These are phyloP conservation scores for Penaeus vannamei DNA, from an alignment of 1,140 invertebrate genomes.

Conservation along the genomic window DNA sequence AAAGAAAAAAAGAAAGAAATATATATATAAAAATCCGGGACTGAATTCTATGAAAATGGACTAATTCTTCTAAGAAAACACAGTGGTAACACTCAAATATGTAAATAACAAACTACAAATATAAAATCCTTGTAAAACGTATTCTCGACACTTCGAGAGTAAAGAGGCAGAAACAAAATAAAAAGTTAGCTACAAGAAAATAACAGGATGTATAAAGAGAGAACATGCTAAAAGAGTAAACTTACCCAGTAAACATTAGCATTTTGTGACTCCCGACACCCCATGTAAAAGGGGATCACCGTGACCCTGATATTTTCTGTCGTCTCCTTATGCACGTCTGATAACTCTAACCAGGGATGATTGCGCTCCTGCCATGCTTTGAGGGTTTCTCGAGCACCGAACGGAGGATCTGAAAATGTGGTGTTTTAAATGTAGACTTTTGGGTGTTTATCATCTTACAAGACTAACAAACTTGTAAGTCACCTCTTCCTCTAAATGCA, in stretches of 20 bases:
- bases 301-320: conserved; percentile 96
- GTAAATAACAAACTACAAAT: too few species aligned
- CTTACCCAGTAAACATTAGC: conserved; percentile 93
- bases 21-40: too few species aligned
- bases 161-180: too few species aligned
- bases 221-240: not conserved
- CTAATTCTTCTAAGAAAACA: too few species aligned
- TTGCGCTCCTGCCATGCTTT: conserved; percentile 97
- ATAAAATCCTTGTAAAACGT: too few species aligned
- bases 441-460: not conserved
- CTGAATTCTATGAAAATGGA: too few species aligned
- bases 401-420: conserved; percentile 82
- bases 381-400: conserved; percentile 89
- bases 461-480: not conserved
- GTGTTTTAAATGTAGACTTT: conserved; percentile 30
- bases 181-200: too few species aligned
- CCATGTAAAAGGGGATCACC: conserved; percentile 98
- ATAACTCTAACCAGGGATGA: conserved; percentile 95
- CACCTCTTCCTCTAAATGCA: not conserved
- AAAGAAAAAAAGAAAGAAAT: too few species aligned
- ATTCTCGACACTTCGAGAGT: too few species aligned
- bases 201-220: too few species aligned
- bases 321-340: conserved; percentile 98
- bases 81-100: too few species aligned
- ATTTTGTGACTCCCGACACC: conserved; percentile 89